Conservation (phyloP, 2,888 invertebrate genomes). For the Xanthorhoe designata region DNA sequence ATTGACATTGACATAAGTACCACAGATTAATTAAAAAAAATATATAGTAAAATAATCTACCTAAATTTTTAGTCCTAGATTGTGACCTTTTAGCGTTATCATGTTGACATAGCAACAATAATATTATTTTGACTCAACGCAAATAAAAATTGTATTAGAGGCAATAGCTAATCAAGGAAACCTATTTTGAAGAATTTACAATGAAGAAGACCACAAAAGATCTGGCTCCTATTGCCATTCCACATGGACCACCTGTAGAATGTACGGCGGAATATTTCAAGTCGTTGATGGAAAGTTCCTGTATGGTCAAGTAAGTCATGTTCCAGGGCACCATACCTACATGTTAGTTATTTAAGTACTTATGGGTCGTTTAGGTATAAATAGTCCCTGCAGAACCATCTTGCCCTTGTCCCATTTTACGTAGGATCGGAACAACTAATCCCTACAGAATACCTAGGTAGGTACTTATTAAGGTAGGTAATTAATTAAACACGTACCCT, state of each 20-base stretch:
- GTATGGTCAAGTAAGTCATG: slow-evolving; percentile 78
- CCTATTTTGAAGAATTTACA: slow-evolving; percentile 37
- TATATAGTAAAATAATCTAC: too few relatives aligned
- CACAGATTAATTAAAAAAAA: too few relatives aligned
- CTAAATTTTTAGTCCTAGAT: neutral
- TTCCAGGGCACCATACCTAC: too few relatives aligned
- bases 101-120: neutral
- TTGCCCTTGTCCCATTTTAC: too few relatives aligned
- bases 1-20: neutral
- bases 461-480: too few relatives aligned
- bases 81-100: neutral
- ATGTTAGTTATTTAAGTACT: too few relatives aligned
- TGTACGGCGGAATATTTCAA: slow-evolving; percentile 82
- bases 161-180: slow-evolving; percentile 7
- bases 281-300: slow-evolving; percentile 79
- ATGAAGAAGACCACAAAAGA: slow-evolving; percentile 73
- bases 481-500: too few relatives aligned
- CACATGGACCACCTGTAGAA: slow-evolving; percentile 80
- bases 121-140: neutral
- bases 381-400: too few relatives aligned
- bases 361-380: too few relatives aligned
- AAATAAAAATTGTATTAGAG: neutral
- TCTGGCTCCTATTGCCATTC: slow-evolving; percentile 79
- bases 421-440: too few relatives aligned
- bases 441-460: too few relatives aligned